Evolutionary conservation across 1,140 invertebrate genomes (phyloP).

Genomic region (Gryon sp.): DNA sequence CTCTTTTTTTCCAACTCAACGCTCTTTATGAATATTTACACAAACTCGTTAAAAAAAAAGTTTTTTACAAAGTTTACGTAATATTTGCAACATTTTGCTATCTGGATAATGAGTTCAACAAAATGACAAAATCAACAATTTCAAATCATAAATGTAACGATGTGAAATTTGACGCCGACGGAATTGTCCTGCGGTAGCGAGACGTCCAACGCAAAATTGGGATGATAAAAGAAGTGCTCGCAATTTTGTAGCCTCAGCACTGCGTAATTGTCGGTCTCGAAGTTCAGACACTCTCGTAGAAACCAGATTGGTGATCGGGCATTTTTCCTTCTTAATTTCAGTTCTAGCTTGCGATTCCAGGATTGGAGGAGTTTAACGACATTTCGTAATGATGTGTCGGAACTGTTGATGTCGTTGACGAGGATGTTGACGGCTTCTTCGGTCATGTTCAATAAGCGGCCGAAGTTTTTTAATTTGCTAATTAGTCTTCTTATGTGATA

Average conservation of each 20-base stretch:
- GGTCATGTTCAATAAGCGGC: neutral
- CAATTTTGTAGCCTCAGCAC: neutral
- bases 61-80: no score
- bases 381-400: neutral
- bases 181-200: neutral
- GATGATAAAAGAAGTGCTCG: neutral
- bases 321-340: neutral
- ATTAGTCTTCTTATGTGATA: neutral
- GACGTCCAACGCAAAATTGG: neutral
- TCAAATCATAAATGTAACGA: neutral
- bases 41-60: no score
- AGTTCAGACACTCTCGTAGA: neutral
- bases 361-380: neutral
- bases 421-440: neutral
- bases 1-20: no score
- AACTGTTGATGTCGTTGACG: neutral
- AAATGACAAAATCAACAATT: neutral
- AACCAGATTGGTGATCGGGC: neutral
- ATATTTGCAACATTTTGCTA: no score
- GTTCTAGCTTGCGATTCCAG: neutral
- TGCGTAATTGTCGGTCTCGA: neutral
- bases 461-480: neutral
- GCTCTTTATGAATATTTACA: no score
- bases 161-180: neutral
- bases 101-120: no score